Base-by-base conservation (phyloP, 2,113 vertebrate species). In the Arvicanthis niloticus region DNA sequence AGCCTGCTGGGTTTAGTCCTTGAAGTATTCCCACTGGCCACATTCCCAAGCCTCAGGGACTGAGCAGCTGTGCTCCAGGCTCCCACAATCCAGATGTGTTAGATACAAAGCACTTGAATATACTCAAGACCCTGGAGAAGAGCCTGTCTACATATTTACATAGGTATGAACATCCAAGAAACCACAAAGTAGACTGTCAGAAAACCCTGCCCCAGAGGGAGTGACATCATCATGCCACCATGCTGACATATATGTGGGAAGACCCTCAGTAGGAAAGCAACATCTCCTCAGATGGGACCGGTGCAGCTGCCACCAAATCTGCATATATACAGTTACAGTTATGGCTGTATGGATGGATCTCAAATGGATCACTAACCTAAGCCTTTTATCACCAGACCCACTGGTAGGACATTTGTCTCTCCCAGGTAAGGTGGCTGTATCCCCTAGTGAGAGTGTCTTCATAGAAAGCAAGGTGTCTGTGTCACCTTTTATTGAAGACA, bases 21-120 rank as follows among this genome's bases (percentile, higher is more conserved):
- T 0, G 0, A 7, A 1, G 10, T 6, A 0, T 37, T 17, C n/a
- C 1, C 0, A 8, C 6, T 4, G 26, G 42, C 8, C 0, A 0
- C 7, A 9, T 17, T 7, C 65, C 12, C 3, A 45, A 31, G 65
- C 53, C 60, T 60, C 21, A 1, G 62, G 34, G 77, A 34, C 45
- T 6, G 7, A 17, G 2, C 3, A n/a, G 34, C 53, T 62, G n/a
- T 4, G 4, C n/a, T 22, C 40, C 21, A 1, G 34, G 31, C 67
- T 45, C n/a, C 10, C 10, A n/a, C 34, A 22, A 15, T 42, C 51
- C 60, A 67, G 34, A 56, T 3, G 13, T 2, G 7, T 72, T 56
- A 68, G 65, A 65, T 3, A 0, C 22, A 17, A 76, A 73, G 31
- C 45, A 62, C 89, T 75, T 65, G 67, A 77, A 56, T 12, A 0